phyloP scores from a whole-genome alignment of 2,113 vertebrate species.

The Rhizomys pruinosus region DNA sequence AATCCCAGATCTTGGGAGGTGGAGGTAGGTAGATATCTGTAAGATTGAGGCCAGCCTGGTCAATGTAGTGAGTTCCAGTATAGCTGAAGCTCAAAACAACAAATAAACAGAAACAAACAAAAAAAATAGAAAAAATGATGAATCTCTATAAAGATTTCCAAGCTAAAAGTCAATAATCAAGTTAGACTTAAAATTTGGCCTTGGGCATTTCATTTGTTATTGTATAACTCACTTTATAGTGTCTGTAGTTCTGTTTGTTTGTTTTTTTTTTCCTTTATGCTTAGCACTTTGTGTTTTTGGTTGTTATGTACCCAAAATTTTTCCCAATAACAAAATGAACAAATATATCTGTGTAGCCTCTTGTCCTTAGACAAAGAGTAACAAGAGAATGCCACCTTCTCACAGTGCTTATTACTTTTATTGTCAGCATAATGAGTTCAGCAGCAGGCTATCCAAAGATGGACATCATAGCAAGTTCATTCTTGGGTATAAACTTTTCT shows the following conservation, averaged over 20 bases:
- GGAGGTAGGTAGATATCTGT: no score
- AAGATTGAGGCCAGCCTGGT: no score
- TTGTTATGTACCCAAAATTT: not conserved
- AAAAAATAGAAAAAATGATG: not conserved
- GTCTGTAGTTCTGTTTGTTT: not conserved
- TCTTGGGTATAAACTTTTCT: slow-evolving; percentile 7
- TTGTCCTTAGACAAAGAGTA: not conserved
- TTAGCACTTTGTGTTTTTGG: not conserved
- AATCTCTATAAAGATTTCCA: not conserved
- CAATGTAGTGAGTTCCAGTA: no score
- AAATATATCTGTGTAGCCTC: not conserved
- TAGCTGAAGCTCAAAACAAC: no score
- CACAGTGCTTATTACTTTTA: not conserved
- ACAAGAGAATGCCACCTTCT: not conserved
- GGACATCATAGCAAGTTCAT: slow-evolving; percentile 18
- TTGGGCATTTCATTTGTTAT: slow-evolving; percentile 1
- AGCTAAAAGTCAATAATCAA: slow-evolving; percentile 44
- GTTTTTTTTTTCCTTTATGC: slow-evolving; percentile 9
- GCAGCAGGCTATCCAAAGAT: not conserved
- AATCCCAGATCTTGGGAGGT: no score
- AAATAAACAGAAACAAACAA: no score
- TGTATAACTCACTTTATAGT: not conserved
- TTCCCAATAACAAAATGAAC: not conserved
- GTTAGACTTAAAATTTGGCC: not conserved
- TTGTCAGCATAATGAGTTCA: not conserved